These are phyloP conservation scores for Acanthornis magna DNA, from an alignment of 2,797 vertebrate species.

Conservation along the genomic window DNA sequence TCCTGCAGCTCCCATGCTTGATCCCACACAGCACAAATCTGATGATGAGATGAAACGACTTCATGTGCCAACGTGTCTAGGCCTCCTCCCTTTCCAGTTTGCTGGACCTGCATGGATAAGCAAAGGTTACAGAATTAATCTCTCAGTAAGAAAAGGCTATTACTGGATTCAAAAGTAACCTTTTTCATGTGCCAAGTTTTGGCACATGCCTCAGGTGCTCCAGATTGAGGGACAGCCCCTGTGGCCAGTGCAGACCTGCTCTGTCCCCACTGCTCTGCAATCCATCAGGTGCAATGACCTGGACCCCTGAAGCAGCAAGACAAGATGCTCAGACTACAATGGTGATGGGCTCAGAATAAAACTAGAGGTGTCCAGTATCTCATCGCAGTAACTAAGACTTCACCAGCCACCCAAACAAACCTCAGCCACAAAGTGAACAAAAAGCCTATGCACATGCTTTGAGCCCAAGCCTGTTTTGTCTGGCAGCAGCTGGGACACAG, in stretches of 20 bases:
- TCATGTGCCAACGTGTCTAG: accelerated
- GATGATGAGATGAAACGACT: neutral
- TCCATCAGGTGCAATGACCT: neutral
- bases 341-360: neutral
- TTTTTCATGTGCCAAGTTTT: neutral
- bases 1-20: neutral
- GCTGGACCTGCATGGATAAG: neutral
- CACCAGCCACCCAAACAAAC: accelerated
- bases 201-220: neutral
- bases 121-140: neutral
- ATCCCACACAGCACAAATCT: too few relatives aligned
- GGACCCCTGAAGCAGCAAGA: neutral
- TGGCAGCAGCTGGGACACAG: neutral
- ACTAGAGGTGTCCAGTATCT: neutral
- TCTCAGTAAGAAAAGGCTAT: neutral
- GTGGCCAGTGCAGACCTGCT: neutral
- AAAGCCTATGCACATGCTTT: accelerated
- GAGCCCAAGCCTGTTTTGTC: neutral
- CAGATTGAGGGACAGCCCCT: neutral
- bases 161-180: neutral
- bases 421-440: accelerated
- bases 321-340: neutral
- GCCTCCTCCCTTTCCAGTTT: neutral
- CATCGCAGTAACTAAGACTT: neutral
- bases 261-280: neutral